Percentiles rank a stretch among this genome's conserved stretches.
These are phyloP conservation scores for Peromyscus polionotus DNA, from an alignment of 2,113 vertebrate genomes.

Conservation along the genomic window DNA sequence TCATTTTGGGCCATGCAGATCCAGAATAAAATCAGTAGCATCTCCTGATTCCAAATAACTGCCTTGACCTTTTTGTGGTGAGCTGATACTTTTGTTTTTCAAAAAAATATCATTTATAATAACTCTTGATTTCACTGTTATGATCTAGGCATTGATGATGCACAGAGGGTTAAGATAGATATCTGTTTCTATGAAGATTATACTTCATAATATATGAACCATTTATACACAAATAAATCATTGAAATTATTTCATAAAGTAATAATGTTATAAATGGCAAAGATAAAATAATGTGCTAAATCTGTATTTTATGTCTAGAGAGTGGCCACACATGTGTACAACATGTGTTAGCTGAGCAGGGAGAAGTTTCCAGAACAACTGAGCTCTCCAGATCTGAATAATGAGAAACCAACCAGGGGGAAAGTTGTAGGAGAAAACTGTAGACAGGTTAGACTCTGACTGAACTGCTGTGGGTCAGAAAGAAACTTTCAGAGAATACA, in stretches of 20 bases:
- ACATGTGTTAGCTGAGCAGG: background rate
- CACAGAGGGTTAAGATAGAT: background rate
- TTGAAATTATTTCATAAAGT: background rate
- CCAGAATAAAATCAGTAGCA: background rate
- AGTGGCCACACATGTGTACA: background rate
- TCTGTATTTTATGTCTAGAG: background rate
- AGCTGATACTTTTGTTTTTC: background rate
- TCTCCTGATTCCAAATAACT: background rate
- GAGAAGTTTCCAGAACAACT: background rate
- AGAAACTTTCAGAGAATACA: constrained; percentile 8
- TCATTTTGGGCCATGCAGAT: background rate
- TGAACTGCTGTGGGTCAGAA: constrained; percentile 18
- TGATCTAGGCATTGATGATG: background rate
- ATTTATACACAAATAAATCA: constrained; percentile 7
- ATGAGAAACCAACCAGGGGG: background rate
- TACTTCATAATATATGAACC: background rate
- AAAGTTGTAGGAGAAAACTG: background rate
- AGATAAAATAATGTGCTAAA: background rate
- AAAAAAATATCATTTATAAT: background rate
- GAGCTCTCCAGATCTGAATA: background rate
- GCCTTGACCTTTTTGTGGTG: background rate
- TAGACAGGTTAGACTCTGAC: background rate
- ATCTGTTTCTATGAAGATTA: background rate
- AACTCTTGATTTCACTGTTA: background rate
- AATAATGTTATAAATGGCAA: background rate